Percentiles rank a stretch among this genome's conserved stretches.
Conservation (phyloP, 2,113 vertebrate species). For the Thalassarche chlororhynchos region DNA sequence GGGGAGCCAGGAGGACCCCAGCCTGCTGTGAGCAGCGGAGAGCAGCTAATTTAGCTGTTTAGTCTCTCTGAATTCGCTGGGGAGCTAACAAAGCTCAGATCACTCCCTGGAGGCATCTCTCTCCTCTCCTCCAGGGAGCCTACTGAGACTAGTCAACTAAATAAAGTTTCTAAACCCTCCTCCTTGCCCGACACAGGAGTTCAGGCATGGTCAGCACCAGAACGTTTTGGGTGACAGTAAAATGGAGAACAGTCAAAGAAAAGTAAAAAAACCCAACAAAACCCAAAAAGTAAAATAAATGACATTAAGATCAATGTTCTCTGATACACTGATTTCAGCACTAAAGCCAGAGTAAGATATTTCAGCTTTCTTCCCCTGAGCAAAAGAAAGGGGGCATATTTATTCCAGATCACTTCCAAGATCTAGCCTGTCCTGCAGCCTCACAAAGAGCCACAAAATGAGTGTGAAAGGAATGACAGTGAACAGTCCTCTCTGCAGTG, state of each 20-base stretch:
- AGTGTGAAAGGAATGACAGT: neutral
- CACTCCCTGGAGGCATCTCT: neutral
- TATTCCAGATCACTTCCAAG: neutral
- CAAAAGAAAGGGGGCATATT: neutral
- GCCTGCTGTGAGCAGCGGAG: rapidly evolving
- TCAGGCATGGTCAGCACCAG: neutral
- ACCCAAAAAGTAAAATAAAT: neutral
- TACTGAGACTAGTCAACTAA: neutral
- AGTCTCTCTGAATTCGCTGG: neutral
- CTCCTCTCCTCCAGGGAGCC: neutral
- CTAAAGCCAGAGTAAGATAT: neutral
- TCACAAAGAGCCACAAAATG: neutral
- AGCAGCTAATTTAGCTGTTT: neutral
- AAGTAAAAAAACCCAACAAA: rapidly evolving
- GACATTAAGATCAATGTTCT: neutral
- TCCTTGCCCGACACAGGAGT: neutral
- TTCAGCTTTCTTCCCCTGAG: neutral
- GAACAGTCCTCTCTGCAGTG: neutral
- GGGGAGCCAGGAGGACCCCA: neutral
- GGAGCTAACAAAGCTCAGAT: neutral
- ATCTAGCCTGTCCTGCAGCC: neutral
- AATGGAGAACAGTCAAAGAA: neutral
- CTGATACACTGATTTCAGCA: neutral
- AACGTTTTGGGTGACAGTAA: neutral
- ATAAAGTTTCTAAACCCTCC: neutral